Base-by-base conservation (phyloP, 2,113 vertebrate species). In the Stegastes partitus region DNA sequence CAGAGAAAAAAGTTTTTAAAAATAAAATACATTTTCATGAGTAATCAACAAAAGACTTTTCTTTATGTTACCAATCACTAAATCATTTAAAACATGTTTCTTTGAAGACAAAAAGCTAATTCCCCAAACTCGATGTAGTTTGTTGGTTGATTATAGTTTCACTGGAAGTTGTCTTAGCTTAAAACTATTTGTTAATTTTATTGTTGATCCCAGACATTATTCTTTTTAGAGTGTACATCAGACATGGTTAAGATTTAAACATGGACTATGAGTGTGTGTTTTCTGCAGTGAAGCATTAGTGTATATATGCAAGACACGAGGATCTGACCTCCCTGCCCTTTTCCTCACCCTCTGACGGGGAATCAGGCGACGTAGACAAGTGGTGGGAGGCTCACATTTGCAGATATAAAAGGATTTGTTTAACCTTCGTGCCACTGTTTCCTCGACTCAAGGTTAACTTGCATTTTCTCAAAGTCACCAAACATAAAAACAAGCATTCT, bases 361-460 rank as follows among this genome's bases (percentile, higher is more conserved):
- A 64, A 16, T 2, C 56, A 39, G 73, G n/a, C 18, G 0, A 31
- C 54, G 53, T 55, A 42, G 37, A 12, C 11, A 34, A 47, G 25
- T 22, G 12, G 16, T 5, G 26, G 15, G 25, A 57, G 26, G 44
- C n/a, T 11, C 59, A 28, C 21, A 25, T 51, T 31, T 25, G 16
- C 45, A 11, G 44, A 68, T 51, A 61, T 14, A 23, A 54, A 75
- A 57, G 5, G 2, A 31, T 53, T 16, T 9, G 34, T 77, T 55
- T 47, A 49, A 2, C 58, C 22, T 42, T 65, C 1, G 31, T 26
- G 8, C 49, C 11, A 0, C 14, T 34, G 4, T 51, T 76, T 7
- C 8, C 34, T 59, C 22, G 14, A 31, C 53, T 76, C 21, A 61
- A 65, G 65, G 73, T 86, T 44, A 73, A 79, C 58, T 37, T 65